Evolutionary conservation across 2,113 vertebrate species (phyloP), one percentile per base, ranked within the genome.

Genomic region (Larimichthys crocea): DNA sequence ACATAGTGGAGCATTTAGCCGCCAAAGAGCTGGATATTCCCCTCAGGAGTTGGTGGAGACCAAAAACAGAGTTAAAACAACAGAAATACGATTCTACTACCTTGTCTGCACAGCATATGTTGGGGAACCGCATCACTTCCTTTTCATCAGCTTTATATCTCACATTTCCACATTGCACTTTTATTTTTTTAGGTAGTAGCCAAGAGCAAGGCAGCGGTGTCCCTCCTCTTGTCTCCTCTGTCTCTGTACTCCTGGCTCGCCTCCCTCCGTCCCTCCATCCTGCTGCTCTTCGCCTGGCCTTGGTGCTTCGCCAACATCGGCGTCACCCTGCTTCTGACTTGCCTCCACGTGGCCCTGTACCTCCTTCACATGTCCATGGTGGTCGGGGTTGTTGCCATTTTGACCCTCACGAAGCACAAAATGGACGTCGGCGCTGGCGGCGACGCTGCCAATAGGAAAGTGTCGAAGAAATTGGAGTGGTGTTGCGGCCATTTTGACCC

Each of bases 161-260:
- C 24, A 24, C n/a, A 35, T n/a, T 19, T 59, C 9, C 16, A 29
- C 5, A 7, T 65, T 76, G 5, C 5, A 14, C 49, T 72, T 79
- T 57, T 71, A 16, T 42, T 50, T 75, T 26, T 83, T 44, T 24
- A 92, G 93, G 76, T 55, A 20, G 64, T 7, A 3, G 86, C 86
- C 17, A 4, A 60, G 64, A 84, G 91, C 3, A 44, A 79, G 62
- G 46, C 81, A 6, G 68, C 40, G 0, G 80, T 73, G 29, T 88
- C 86, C 26, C 46, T 94, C 63, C 88, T 93, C 68, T 17, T 92
- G 74, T 91, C 82, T 5, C 92, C 92, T 40, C 82, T 94, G 78
- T 86, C 83, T 40, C 66, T 93, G 69, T 93, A 87, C 86, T 90
- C 85, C 64, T 92, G 90, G 90, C 46, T 92, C 78, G 31, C 40